phyloP scores from a whole-genome alignment of 2,888 invertebrate species.

The Cryptus armator region DNA sequence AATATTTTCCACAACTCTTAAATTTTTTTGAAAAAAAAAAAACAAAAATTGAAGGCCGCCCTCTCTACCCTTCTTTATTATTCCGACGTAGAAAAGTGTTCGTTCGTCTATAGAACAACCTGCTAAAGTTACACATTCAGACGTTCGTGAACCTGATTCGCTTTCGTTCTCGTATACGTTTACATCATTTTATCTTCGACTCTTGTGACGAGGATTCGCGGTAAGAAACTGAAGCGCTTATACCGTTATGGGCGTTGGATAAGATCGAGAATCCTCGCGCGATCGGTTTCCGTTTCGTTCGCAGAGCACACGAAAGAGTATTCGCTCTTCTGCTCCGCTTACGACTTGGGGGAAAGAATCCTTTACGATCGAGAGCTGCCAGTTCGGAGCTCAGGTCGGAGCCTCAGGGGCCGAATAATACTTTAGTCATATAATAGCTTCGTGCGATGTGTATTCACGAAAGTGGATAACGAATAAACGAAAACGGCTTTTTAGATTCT shows the following conservation, averaged over 20 bases:
- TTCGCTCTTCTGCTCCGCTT: conserved; percentile 42
- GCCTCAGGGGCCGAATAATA: conserved; percentile 65
- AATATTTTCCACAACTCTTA: no score
- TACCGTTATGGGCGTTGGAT: conserved; percentile 24
- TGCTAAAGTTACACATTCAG: not conserved
- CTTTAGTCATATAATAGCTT: conserved; percentile 38
- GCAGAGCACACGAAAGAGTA: conserved; percentile 34
- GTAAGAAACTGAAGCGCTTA: not conserved
- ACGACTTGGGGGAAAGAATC: conserved; percentile 67
- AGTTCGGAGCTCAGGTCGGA: conserved; percentile 62
- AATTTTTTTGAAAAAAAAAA: no score
- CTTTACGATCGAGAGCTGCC: conserved; percentile 79
- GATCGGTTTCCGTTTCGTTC: conserved; percentile 34
- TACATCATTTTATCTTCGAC: conserved; percentile 4
- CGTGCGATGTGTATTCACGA: conserved; percentile 5
- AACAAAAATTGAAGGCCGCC: no score
- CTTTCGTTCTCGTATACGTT: conserved; percentile 10
- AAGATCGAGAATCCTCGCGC: conserved; percentile 51
- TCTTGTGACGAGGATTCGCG: conserved; percentile 1
- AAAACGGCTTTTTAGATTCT: conserved; percentile 82
- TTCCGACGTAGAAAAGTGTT: not conserved
- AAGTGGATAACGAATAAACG: conserved; percentile 79
- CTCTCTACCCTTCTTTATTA: no score
- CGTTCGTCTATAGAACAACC: not conserved
- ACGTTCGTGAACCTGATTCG: conserved; percentile 8